phyloP scores from a whole-genome alignment of 2,113 vertebrate species.

The Pterophyllum scalare region DNA sequence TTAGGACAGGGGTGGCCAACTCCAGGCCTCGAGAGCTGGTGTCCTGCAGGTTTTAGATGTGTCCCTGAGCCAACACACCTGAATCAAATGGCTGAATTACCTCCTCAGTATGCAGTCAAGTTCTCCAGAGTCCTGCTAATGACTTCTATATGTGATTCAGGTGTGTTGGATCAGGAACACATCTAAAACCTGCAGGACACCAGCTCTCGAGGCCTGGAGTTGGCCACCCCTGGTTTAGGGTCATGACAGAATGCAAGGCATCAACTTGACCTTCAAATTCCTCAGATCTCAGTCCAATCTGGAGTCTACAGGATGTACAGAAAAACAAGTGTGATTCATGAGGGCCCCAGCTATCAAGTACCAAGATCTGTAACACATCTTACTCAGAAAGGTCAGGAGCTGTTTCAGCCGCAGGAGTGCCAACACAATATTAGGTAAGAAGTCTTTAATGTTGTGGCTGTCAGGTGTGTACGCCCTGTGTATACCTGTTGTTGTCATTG shows the following conservation, averaged over 20 bases:
- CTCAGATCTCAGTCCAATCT: accelerated
- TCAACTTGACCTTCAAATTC: background rate
- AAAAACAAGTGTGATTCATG: background rate
- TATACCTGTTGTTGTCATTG: background rate
- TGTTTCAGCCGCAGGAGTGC: background rate
- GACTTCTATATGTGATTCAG: too few relatives aligned
- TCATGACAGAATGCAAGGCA: accelerated
- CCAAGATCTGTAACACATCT: background rate
- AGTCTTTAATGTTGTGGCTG: background rate
- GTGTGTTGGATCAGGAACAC: too few relatives aligned
- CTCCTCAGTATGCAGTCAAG: too few relatives aligned
- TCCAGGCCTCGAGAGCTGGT: too few relatives aligned
- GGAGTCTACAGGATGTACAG: background rate
- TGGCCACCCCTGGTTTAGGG: accelerated
- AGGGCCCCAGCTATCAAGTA: background rate
- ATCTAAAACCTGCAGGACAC: too few relatives aligned
- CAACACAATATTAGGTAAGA: background rate
- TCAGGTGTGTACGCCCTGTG: too few relatives aligned
- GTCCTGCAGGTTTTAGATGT: too few relatives aligned
- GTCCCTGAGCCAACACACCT: too few relatives aligned
- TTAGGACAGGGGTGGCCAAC: too few relatives aligned
- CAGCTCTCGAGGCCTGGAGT: too few relatives aligned
- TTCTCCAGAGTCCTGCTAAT: too few relatives aligned
- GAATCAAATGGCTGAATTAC: too few relatives aligned
- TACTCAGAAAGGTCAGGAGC: background rate